phyloP scores from a whole-genome alignment of 2,888 invertebrate species.

The Drosophila incognita region DNA sequence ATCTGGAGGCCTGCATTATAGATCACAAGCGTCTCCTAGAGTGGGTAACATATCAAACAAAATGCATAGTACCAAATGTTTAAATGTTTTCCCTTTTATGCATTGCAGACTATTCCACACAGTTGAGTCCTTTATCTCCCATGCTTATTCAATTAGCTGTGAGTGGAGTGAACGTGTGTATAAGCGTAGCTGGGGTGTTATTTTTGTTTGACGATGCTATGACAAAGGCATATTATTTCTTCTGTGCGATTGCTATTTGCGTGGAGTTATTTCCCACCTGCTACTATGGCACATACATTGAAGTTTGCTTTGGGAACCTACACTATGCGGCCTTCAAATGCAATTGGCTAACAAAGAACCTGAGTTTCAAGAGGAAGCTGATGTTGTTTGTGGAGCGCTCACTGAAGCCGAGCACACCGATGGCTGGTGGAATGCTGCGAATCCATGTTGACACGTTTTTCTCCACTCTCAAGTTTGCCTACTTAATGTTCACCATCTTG shows the following conservation, averaged over 20 bases:
- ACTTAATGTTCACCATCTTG: constrained; percentile 73
- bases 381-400: constrained; percentile 72
- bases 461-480: constrained; percentile 62
- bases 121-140: constrained; percentile 65
- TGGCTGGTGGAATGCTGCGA: constrained; percentile 72
- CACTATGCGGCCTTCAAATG: constrained; percentile 68
- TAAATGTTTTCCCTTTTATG: fast-evolving
- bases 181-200: constrained; percentile 54
- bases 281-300: constrained; percentile 71
- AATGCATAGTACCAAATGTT: neutral
- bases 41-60: constrained; percentile 19
- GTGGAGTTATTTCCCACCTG: constrained; percentile 75
- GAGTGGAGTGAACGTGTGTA: constrained; percentile 61
- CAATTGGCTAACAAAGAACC: constrained; percentile 68
- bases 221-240: constrained; percentile 56
- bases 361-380: constrained; percentile 64
- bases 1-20: constrained; percentile 64
- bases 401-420: constrained; percentile 47
- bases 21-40: constrained; percentile 67
- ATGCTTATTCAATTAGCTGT: constrained; percentile 70
- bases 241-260: constrained; percentile 54
- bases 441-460: constrained; percentile 73
- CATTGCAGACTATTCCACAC: constrained; percentile 49
- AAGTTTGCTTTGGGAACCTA: constrained; percentile 57
- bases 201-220: constrained; percentile 61